Conservation (phyloP, 2,888 invertebrate species). For the Drosophila rellima region DNA sequence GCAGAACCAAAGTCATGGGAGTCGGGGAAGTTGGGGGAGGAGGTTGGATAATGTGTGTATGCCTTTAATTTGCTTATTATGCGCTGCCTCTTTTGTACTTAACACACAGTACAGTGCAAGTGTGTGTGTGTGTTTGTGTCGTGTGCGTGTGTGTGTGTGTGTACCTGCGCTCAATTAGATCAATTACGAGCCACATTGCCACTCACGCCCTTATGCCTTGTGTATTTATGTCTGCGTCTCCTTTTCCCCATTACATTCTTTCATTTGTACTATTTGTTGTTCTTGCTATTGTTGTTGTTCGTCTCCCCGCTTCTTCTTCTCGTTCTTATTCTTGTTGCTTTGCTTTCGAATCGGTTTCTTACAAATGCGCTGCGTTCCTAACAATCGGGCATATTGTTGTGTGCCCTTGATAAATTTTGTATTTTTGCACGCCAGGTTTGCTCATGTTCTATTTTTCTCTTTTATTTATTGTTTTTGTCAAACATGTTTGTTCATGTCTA, state of each 20-base stretch:
- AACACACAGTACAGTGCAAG: slow-evolving; percentile 16
- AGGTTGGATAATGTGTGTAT: slow-evolving; percentile 22
- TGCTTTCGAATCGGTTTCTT: slow-evolving; percentile 43
- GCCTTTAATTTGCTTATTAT: slow-evolving; percentile 61
- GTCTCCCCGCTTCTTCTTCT: background rate
- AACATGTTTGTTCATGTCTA: slow-evolving; percentile 45
- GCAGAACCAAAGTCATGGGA: slow-evolving; percentile 3
- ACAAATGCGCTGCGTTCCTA: slow-evolving; percentile 38
- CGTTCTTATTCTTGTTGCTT: slow-evolving; percentile 13
- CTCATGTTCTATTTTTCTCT: slow-evolving; percentile 11
- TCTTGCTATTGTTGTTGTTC: slow-evolving; percentile 17
- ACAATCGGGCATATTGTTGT: slow-evolving; percentile 51
- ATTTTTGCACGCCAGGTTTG: slow-evolving; percentile 21
- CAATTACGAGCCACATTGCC: slow-evolving; percentile 74
- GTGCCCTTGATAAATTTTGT: slow-evolving; percentile 14
- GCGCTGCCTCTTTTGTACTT: slow-evolving; percentile 30
- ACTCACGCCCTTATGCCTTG: slow-evolving; percentile 66
- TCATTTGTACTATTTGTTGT: slow-evolving; percentile 38
- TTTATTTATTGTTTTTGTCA: slow-evolving; percentile 1
- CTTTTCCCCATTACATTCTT: slow-evolving; percentile 36
- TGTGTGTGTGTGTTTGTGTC: slow-evolving; percentile 29
- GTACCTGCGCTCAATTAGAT: slow-evolving; percentile 77
- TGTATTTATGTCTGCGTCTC: slow-evolving; percentile 39
- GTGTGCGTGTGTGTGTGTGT: slow-evolving; percentile 25
- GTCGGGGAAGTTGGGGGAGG: slow-evolving; percentile 12